Conservation (phyloP, 2,888 invertebrate genomes). For the Ornithoptera priamus region DNA sequence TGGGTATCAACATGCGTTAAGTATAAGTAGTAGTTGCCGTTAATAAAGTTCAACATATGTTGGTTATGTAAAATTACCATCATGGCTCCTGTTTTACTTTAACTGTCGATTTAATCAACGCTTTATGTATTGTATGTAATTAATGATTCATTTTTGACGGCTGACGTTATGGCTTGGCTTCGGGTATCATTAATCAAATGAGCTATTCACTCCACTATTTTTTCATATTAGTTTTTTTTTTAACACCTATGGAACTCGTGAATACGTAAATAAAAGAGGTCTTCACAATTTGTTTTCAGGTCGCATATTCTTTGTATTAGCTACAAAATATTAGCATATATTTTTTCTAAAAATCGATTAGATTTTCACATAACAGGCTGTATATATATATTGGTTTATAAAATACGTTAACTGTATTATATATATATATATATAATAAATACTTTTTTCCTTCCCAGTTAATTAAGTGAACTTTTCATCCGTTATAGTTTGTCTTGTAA, state of each 20-base stretch:
- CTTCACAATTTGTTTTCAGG: not conserved
- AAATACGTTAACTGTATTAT: too few relatives aligned
- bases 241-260: slow-evolving; percentile 15
- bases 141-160: slow-evolving; percentile 39
- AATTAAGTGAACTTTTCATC: too few relatives aligned
- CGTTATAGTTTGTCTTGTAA: too few relatives aligned
- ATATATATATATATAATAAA: too few relatives aligned
- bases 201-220: slow-evolving; percentile 35
- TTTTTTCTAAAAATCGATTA: too few relatives aligned
- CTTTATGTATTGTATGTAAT: slow-evolving; percentile 32
- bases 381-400: too few relatives aligned
- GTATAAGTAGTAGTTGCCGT: not conserved
- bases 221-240: slow-evolving; percentile 23
- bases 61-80: slow-evolving; percentile 8
- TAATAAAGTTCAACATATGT: not conserved
- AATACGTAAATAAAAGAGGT: slow-evolving; percentile 22
- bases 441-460: too few relatives aligned
- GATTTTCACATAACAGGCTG: too few relatives aligned
- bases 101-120: slow-evolving; percentile 28
- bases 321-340: too few relatives aligned
- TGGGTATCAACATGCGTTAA: too few relatives aligned
- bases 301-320: not conserved
- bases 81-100: slow-evolving; percentile 22
- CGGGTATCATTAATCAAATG: slow-evolving; percentile 39
- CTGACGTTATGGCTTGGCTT: slow-evolving; percentile 39